Evolutionary conservation across 2,888 invertebrate species (phyloP).

Genomic region (Glyphotaelius pellucidus): DNA sequence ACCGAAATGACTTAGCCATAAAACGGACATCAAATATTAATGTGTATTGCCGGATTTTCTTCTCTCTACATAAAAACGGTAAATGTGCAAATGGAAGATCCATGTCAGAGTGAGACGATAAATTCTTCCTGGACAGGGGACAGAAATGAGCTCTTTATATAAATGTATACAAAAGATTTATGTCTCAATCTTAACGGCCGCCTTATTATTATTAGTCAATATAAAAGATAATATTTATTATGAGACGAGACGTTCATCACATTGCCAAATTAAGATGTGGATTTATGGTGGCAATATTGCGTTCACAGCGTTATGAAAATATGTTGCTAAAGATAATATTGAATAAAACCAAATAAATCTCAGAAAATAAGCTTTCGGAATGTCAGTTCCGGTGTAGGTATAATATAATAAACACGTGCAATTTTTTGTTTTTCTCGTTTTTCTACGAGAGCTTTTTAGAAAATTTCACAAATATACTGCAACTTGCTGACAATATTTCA

Average conservation of each 20-base stretch:
- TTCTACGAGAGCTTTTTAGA: neutral
- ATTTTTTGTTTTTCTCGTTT: neutral
- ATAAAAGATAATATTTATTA: conserved; percentile 9
- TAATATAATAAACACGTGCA: neutral
- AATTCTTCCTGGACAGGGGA: conserved; percentile 47
- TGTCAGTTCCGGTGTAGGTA: neutral
- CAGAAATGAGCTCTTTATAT: conserved; percentile 20
- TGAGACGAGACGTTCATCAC: neutral
- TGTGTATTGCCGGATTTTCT: conserved; percentile 45
- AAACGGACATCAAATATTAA: conserved; percentile 48
- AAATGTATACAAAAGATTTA: conserved; percentile 33
- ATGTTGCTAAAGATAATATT: neutral
- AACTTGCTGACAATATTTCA: neutral
- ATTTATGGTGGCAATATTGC: neutral
- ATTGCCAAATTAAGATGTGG: neutral
- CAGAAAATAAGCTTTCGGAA: neutral
- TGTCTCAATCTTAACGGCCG: conserved; percentile 11
- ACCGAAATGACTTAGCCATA: conserved; percentile 37
- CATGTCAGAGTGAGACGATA: conserved; percentile 56
- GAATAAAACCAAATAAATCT: neutral
- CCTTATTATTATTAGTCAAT: conserved; percentile 7
- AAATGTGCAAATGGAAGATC: conserved; percentile 60
- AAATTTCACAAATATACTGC: neutral
- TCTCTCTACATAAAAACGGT: conserved; percentile 47
- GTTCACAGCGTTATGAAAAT: neutral